Evolutionary conservation across 2,888 invertebrate species (phyloP).

Genomic region (Sarcophaga subvicina): DNA sequence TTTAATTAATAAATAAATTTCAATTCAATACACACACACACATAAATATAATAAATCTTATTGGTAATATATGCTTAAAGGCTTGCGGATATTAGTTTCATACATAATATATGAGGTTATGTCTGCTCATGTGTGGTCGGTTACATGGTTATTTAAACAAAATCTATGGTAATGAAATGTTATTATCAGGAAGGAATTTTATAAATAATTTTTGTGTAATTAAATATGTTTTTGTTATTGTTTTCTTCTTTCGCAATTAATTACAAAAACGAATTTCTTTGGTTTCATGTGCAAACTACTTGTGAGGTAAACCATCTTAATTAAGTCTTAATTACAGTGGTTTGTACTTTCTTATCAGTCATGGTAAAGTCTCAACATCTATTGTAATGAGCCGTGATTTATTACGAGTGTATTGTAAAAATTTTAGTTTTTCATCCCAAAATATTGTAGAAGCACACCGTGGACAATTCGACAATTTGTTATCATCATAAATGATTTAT

Average conservation of each 20-base stretch:
- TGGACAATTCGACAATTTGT: not conserved
- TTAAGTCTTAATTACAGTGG: conserved; percentile 14
- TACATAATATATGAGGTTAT: no score
- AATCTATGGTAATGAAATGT: no score
- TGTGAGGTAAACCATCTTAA: not conserved
- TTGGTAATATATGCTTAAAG: conserved; percentile 9
- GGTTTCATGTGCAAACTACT: no score
- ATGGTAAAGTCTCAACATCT: not conserved
- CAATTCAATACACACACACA: not conserved
- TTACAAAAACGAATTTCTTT: no score
- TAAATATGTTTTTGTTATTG: not conserved
- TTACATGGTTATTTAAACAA: no score
- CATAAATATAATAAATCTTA: conserved; percentile 10
- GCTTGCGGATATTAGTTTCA: not conserved
- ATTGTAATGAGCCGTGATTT: no score
- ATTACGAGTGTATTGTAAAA: not conserved
- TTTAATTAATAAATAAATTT: conserved; percentile 60
- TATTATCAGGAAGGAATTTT: no score
- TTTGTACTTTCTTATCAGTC: not conserved
- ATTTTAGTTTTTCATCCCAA: no score
- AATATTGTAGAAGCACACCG: not conserved
- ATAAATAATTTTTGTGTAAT: not conserved
- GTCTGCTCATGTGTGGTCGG: no score
- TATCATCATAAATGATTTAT: not conserved
- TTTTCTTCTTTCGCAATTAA: no score